Percentiles rank a stretch among this genome's conserved stretches.
phyloP scores from a whole-genome alignment of 2,113 vertebrate species.

The Myocastor coypus region DNA sequence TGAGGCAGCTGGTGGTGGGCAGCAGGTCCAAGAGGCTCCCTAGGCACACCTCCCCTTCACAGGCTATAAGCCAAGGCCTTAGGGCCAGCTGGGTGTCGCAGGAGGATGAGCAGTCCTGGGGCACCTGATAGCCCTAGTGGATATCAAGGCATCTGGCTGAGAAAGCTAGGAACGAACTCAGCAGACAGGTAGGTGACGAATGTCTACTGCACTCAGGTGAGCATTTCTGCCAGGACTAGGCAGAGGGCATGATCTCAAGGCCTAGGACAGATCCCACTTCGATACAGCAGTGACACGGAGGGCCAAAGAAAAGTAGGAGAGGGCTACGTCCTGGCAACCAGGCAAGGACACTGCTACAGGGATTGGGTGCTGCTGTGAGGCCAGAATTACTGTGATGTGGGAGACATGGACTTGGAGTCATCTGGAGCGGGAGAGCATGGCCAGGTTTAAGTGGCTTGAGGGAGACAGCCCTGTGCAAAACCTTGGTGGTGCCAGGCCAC shows the following conservation, averaged over 20 bases:
- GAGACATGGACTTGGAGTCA: neutral
- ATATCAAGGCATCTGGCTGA: neutral
- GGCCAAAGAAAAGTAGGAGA: neutral
- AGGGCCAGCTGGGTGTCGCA: neutral
- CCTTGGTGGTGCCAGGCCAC: neutral
- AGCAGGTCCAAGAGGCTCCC: neutral
- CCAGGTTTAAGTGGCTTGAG: neutral
- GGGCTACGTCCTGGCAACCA: neutral
- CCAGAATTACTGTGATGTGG: neutral
- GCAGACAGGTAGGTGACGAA: neutral
- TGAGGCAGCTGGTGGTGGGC: neutral
- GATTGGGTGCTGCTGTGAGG: neutral
- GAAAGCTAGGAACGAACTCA: neutral
- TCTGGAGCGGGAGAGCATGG: neutral
- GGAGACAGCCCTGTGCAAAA: neutral
- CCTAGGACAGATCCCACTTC: neutral
- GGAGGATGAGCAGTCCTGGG: too few species aligned
- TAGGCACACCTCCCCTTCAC: neutral
- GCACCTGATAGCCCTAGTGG: neutral
- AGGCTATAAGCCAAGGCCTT: neutral
- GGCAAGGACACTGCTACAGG: neutral
- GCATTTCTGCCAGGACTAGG: neutral
- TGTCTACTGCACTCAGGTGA: neutral
- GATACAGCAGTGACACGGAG: neutral
- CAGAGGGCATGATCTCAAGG: neutral